Evolutionary conservation across 2,797 vertebrate genomes (phyloP).

Genomic region (Oophaga sylvatica): DNA sequence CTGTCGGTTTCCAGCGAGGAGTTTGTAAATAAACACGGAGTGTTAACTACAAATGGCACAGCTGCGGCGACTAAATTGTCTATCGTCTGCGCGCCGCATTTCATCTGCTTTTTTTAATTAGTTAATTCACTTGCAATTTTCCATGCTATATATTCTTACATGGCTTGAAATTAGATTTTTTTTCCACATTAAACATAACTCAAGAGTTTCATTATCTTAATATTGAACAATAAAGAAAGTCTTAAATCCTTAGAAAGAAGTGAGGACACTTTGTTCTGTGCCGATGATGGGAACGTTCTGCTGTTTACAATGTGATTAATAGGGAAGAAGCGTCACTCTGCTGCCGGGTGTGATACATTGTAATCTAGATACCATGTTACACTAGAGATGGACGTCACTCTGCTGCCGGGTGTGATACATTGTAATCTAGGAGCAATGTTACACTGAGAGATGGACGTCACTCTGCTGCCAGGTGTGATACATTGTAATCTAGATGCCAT

Average conservation of each 20-base stretch:
- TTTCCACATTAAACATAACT: constrained; percentile 56
- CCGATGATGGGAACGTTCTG: constrained; percentile 21
- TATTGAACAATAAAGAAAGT: constrained; percentile 55
- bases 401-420: too few species aligned
- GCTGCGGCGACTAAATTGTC: constrained; percentile 57
- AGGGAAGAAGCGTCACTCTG: neutral
- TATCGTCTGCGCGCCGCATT: constrained; percentile 51
- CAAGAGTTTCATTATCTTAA: constrained; percentile 60
- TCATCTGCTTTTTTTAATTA: constrained; percentile 60
- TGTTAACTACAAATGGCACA: constrained; percentile 61
- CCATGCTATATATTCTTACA: constrained; percentile 61
- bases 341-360: neutral
- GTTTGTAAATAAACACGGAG: constrained; percentile 57
- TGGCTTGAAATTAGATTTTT: constrained; percentile 61
- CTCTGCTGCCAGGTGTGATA: too few species aligned
- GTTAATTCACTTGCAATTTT: constrained; percentile 62
- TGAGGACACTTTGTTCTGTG: constrained; percentile 13
- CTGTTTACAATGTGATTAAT: constrained; percentile 39
- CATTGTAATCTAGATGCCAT: too few species aligned
- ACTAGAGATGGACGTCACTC: too few species aligned
- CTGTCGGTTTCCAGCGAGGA: constrained; percentile 48
- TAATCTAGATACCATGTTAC: neutral
- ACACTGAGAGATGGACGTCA: too few species aligned
- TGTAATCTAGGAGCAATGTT: too few species aligned
- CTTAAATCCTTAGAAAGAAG: constrained; percentile 42